phyloP scores from a whole-genome alignment of 92 coral and sea anemone genomes.

The Actinernus sp. region DNA sequence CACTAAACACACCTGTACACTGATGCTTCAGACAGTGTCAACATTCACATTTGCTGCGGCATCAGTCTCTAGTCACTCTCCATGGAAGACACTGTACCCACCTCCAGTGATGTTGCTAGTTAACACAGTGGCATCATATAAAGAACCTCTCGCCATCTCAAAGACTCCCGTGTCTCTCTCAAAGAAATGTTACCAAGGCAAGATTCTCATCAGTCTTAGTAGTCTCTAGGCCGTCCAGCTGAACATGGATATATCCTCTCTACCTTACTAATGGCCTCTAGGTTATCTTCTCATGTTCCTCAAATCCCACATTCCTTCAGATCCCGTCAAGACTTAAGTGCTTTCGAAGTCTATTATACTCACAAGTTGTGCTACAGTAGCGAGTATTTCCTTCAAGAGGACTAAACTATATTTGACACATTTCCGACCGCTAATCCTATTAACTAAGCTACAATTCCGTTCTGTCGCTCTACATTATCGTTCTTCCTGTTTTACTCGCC shows the following conservation, averaged over 20 bases:
- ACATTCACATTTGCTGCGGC: too few relatives aligned
- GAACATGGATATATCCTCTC: not conserved
- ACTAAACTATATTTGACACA: not conserved
- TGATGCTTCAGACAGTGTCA: too few relatives aligned
- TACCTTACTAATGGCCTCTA: not conserved
- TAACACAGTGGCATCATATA: too few relatives aligned
- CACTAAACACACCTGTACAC: too few relatives aligned
- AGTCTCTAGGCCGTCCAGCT: conserved; percentile 31
- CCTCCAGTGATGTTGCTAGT: too few relatives aligned
- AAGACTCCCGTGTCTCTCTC: not conserved
- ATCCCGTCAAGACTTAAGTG: not conserved
- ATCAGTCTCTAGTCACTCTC: too few relatives aligned
- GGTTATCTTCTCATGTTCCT: not conserved
- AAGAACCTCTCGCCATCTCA: conserved; percentile 4
- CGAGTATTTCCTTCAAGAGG: too few relatives aligned
- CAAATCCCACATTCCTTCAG: not conserved
- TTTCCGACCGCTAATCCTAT: conserved; percentile 7
- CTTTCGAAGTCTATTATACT: not conserved
- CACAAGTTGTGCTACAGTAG: too few relatives aligned
- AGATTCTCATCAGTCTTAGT: conserved; percentile 15
- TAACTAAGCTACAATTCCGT: conserved; percentile 4
- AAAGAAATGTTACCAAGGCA: not conserved
- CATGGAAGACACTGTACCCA: too few relatives aligned
- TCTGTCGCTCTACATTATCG: not conserved
- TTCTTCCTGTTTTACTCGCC: not conserved